Base-by-base conservation (phyloP, 1,140 invertebrate species). In the Epicauta chinensis region DNA sequence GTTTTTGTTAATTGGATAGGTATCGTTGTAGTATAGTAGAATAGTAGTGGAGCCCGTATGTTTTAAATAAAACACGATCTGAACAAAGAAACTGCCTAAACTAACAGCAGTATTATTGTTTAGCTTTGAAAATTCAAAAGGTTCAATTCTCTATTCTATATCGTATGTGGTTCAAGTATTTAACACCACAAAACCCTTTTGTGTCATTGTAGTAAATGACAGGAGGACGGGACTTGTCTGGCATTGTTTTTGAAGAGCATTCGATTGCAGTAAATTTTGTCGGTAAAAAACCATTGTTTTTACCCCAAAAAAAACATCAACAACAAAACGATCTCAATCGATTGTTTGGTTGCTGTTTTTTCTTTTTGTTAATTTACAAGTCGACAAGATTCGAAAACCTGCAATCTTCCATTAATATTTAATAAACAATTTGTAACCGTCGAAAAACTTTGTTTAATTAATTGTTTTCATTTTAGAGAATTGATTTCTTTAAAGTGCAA, bases 151-250 rank as follows among this genome's bases (percentile, higher is more conserved):
- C 23, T 23, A 23, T 23, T 23, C 23, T 23, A 23, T 15, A 4
- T 38, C 43, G 35, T 39, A 40, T 23, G 34, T 17, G 37, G 43
- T 53, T 53, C 13, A 47, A 41, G 29, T 30, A 32, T 53, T 53
- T 47, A 53, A 53, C 51, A 53, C 51, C 40, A 53, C 51, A 53
- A 53, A 53, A 40, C 37, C 15, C 12, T 34, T 45, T 53, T 53
- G 42, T 44, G 17, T 32, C 7, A 16, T 32, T 53, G 34, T 45
- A 15, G 12, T 23, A 23, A 41, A 47, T 47, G 51, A 47, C 51
- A 53, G 16, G 31, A 40, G 15, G 23, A 30, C 32, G 42, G 30
- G 32, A 29, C 42, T 47, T 45, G 16, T 34, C 11, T 13, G 43
- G 41, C 16, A 14, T 46, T 29, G 37, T 38, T 31, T 35, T 53